Evolutionary conservation across 2,888 invertebrate species (phyloP).

Genomic region (Megalurothrips usitatus): DNA sequence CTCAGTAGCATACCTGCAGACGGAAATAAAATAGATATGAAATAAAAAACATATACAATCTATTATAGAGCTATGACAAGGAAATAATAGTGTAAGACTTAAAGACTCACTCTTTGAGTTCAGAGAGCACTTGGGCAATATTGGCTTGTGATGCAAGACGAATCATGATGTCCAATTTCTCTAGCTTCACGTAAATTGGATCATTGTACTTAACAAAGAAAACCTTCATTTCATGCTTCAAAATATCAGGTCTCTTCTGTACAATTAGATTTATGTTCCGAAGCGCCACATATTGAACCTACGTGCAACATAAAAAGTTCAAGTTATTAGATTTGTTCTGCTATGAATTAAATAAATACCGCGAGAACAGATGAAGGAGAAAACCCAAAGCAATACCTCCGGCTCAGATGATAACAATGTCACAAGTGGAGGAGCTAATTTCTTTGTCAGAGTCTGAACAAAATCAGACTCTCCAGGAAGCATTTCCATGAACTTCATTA

Average conservation of each 20-base stretch:
- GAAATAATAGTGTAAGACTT: background rate
- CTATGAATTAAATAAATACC: constrained; percentile 26
- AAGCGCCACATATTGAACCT: constrained; percentile 95
- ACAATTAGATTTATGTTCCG: constrained; percentile 98
- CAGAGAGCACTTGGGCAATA: constrained; percentile 95
- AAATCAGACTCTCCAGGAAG: constrained; percentile 90
- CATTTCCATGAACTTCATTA: constrained; percentile 99
- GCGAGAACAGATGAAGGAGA: background rate
- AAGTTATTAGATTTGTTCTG: constrained; percentile 2
- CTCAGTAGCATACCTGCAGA: constrained; percentile 78
- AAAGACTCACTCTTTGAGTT: constrained; percentile 76
- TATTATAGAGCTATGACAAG: constrained; percentile 32
- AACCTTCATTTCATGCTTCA: constrained; percentile 99
- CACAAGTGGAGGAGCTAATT: constrained; percentile 97
- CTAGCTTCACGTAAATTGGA: constrained; percentile 98
- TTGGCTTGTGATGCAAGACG: constrained; percentile 95
- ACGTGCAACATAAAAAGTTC: constrained; percentile 30
- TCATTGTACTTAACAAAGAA: constrained; percentile 99
- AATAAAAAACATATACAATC: constrained; percentile 27
- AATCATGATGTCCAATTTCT: constrained; percentile 99
- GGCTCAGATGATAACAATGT: constrained; percentile 96
- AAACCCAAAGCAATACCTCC: constrained; percentile 52
- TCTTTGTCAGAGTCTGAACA: constrained; percentile 88
- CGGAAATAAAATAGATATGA: background rate
- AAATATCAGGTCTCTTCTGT: constrained; percentile 95